A percentile compares a stretch with the other conserved stretches of the same genome.
Conservation (phyloP, 2,888 invertebrate species). For the Callimorpha dominula region DNA sequence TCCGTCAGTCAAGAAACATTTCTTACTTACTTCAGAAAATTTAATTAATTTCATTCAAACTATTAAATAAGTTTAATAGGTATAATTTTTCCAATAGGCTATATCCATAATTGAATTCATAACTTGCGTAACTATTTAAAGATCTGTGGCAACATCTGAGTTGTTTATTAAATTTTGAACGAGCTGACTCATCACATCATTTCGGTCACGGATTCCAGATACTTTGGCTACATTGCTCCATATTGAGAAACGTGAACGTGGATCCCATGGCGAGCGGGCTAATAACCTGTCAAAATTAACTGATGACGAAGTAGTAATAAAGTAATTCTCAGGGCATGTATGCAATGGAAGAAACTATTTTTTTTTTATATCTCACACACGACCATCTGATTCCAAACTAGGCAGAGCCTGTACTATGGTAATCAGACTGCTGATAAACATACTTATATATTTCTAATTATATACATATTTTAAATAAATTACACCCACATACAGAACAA, state of each 20-base stretch:
- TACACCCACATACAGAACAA: too few relatives aligned
- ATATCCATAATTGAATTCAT: slow-evolving; percentile 35
- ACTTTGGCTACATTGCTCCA: slow-evolving; percentile 6
- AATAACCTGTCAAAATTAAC: slow-evolving; percentile 13
- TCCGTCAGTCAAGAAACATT: background rate
- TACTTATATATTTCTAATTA: too few relatives aligned
- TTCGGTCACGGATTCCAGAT: slow-evolving; percentile 34
- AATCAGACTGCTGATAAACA: too few relatives aligned
- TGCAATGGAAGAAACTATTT: background rate
- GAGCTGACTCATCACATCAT: slow-evolving; percentile 64
- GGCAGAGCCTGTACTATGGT: too few relatives aligned
- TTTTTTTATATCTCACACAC: too few relatives aligned
- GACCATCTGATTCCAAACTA: too few relatives aligned
- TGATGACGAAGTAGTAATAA: background rate
- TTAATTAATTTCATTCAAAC: background rate
- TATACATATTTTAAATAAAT: too few relatives aligned
- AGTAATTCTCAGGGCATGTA: background rate
- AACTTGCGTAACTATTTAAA: slow-evolving; percentile 30
- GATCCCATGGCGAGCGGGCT: slow-evolving; percentile 15
- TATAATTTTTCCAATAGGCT: slow-evolving; percentile 20
- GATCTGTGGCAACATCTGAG: slow-evolving; percentile 28
- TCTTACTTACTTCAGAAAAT: background rate
- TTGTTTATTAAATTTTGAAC: slow-evolving; percentile 52
- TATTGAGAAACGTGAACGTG: slow-evolving; percentile 35
- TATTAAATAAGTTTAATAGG: background rate